These are phyloP conservation scores for Melieria picta DNA, from an alignment of 2,888 invertebrate species.

Conservation along the genomic window DNA sequence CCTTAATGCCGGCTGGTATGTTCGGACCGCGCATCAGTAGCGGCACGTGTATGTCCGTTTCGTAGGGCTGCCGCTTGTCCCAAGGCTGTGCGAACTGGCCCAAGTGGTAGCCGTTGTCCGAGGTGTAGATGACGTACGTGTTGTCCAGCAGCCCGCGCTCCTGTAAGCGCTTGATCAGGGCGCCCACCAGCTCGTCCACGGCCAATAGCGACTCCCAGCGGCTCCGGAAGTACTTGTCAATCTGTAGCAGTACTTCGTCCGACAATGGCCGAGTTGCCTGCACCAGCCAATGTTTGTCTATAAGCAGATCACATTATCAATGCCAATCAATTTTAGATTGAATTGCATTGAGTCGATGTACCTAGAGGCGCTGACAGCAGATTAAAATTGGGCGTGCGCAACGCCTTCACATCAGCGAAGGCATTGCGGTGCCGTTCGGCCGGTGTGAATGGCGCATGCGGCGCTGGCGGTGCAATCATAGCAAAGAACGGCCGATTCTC, in stretches of 20 bases:
- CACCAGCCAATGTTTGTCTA: slow-evolving; percentile 89
- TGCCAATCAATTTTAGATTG: slow-evolving; percentile 1
- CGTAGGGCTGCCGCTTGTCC: slow-evolving; percentile 92
- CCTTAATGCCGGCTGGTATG: slow-evolving; percentile 67
- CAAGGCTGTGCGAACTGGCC: slow-evolving; percentile 89
- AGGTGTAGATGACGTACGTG: slow-evolving; percentile 85
- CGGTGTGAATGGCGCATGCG: slow-evolving; percentile 87
- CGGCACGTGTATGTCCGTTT: slow-evolving; percentile 88
- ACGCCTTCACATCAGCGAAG: slow-evolving; percentile 72
- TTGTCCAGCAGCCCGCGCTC: slow-evolving; percentile 70
- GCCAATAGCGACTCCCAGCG: slow-evolving; percentile 85
- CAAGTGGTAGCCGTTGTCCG: slow-evolving; percentile 92
- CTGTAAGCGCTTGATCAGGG: slow-evolving; percentile 71
- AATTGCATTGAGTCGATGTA: slow-evolving; percentile 37
- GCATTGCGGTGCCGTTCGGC: slow-evolving; percentile 75
- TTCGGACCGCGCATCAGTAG: slow-evolving; percentile 80
- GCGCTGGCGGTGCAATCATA: slow-evolving; percentile 87
- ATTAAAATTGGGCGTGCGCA: slow-evolving; percentile 77
- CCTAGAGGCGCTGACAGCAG: slow-evolving; percentile 60
- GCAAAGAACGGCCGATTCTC: slow-evolving; percentile 73
- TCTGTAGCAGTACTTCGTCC: slow-evolving; percentile 67
- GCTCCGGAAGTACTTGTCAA: slow-evolving; percentile 78
- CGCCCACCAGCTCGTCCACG: slow-evolving; percentile 85
- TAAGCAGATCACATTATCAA: slow-evolving; percentile 39
- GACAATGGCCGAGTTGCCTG: slow-evolving; percentile 72